Conservation (phyloP, 2,113 vertebrate species). For the Ailurus styani region DNA sequence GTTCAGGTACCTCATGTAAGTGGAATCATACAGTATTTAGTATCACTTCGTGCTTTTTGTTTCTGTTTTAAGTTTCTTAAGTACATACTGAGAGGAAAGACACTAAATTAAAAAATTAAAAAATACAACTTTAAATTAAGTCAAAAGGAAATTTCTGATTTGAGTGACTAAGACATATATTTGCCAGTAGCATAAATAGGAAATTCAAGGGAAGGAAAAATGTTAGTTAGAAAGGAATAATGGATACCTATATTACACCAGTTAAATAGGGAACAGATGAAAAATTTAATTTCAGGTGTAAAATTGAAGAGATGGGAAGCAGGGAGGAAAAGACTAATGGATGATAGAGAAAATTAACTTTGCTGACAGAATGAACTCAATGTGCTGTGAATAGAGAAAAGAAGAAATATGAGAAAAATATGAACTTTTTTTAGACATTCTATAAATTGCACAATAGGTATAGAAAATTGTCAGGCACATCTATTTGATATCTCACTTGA, state of each 20-base stretch:
- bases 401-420: not conserved
- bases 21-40: not conserved
- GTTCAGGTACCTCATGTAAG: not conserved
- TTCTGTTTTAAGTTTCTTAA: not conserved
- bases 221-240: not conserved
- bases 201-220: not conserved
- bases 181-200: not conserved
- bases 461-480: not conserved
- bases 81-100: not conserved
- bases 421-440: not conserved
- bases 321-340: not conserved
- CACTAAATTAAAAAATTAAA: not conserved
- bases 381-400: not conserved
- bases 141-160: not conserved
- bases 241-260: not conserved
- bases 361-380: not conserved
- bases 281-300: not conserved
- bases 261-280: not conserved
- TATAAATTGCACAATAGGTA: not conserved
- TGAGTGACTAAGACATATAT: not conserved
- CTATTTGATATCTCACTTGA: not conserved
- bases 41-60: not conserved
- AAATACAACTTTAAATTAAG: not conserved
- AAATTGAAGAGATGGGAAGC: not conserved
- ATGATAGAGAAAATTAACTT: not conserved